Conservation (phyloP, 2,888 invertebrate species). For the Parelbella ahira region DNA sequence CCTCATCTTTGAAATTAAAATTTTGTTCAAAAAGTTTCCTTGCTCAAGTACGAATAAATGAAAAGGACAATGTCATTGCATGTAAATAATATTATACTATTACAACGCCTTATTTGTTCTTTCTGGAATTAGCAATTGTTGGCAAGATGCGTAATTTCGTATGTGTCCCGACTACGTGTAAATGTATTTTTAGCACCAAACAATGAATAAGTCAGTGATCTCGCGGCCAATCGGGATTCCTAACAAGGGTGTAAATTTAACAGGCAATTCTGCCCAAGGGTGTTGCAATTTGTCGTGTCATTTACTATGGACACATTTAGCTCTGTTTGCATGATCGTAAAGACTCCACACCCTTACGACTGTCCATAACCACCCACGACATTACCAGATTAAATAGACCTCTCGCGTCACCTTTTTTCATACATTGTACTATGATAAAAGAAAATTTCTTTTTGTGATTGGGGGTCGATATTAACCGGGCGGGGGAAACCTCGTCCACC, state of each 20-base stretch:
- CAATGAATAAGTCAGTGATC: constrained; percentile 41
- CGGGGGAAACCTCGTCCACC: constrained; percentile 42
- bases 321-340: constrained; percentile 70
- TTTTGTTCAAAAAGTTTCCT: too few species aligned
- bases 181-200: constrained; percentile 34
- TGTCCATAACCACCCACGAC: constrained; percentile 39
- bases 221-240: constrained; percentile 39
- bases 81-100: too few species aligned
- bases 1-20: not conserved
- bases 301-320: constrained; percentile 60
- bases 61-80: too few species aligned
- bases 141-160: constrained; percentile 1
- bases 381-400: constrained; percentile 45
- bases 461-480: constrained; percentile 40
- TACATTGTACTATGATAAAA: constrained; percentile 23
- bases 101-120: not conserved
- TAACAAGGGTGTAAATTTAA: constrained; percentile 57
- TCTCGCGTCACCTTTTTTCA: constrained; percentile 29
- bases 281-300: constrained; percentile 68
- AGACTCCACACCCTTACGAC: constrained; percentile 61
- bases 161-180: not conserved
- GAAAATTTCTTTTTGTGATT: constrained; percentile 9
- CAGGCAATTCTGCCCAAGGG: constrained; percentile 55
- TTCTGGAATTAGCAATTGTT: not conserved
- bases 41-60: too few species aligned